Base-by-base conservation (phyloP, 2,113 vertebrate genomes). In the Perca schrenkii region DNA sequence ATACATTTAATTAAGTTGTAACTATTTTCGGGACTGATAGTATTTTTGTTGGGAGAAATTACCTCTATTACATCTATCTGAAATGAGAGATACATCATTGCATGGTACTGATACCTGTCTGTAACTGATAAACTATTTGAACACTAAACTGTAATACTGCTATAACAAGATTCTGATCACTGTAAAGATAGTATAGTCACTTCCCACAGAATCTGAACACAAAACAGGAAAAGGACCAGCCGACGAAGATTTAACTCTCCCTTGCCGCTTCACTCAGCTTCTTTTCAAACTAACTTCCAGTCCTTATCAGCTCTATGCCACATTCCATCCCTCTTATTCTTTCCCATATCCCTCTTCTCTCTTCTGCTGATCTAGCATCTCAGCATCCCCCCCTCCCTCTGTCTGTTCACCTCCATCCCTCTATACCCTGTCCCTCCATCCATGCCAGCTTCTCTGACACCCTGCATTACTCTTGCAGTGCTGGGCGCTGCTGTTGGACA, bases 401-500 rank as follows among this genome's bases (percentile, higher is more conserved):
- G 67, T 80, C 67, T 54, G 15, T 77, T 80, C 77, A 72, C 72
- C 82, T 80, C 70, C 70, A 50, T 83, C 69, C 60, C 66, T 61
- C 43, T 62, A 28, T 74, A 57, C 75, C 62, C 82, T 57, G 63
- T 87, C 86, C 67, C 77, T 83, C 83, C 67, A 82, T 86, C 87
- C 87, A 87, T 70, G 85, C 87, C 89, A 93, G 67, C 85, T 88
- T 54, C 75, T 81, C 87, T 85, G 84, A 92, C 87, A 91, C 84
- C 64, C 84, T 79, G 67, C 88, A 93, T 94, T 91, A 94, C 79
- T 93, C 87, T 86, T 81, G 77, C 91, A 86, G 86, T 85, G 77
- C 83, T 84, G 88, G 88, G 79, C 82, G 69, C 75, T 81, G 69
- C 87, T 90, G 86, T 92, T 95, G 95, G 94, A 94, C 79, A 0